These are phyloP conservation scores for Drosophila sproati DNA, from an alignment of 1,140 invertebrate genomes.

Conservation along the genomic window DNA sequence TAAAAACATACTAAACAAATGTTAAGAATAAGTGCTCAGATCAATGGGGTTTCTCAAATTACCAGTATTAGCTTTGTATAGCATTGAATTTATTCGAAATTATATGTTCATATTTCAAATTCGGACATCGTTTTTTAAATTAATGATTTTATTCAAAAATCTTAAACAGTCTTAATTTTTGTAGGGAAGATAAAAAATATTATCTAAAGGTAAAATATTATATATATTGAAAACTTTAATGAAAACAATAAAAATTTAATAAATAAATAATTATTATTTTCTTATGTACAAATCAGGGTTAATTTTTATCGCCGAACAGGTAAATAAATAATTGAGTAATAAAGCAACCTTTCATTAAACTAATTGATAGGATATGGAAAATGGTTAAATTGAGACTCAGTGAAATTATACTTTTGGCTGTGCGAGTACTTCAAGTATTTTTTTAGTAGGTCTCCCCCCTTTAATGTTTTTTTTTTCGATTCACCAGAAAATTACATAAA, in stretches of 20 bases:
- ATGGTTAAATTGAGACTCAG: background rate
- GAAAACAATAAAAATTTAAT: background rate
- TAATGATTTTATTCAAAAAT: background rate
- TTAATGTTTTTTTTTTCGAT: slow-evolving; percentile 1
- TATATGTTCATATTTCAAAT: background rate
- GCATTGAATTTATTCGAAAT: background rate
- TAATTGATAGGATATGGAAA: background rate
- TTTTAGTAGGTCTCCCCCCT: background rate
- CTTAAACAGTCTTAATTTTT: background rate
- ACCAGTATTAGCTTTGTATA: background rate
- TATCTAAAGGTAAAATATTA: background rate
- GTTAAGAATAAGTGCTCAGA: background rate
- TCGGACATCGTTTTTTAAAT: too few relatives aligned
- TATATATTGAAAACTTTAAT: background rate
- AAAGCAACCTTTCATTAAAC: background rate
- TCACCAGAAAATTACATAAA: slow-evolving; percentile 15
- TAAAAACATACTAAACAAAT: background rate
- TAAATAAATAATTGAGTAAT: background rate
- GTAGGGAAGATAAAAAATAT: background rate
- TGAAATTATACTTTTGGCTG: background rate
- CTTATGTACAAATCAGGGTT: background rate
- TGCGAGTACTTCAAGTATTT: background rate
- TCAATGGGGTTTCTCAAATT: background rate
- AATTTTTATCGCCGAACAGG: background rate
- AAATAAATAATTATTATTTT: slow-evolving; percentile 1